Base-by-base conservation (phyloP, 2,888 invertebrate genomes). In the Epinotia brunnichana region DNA sequence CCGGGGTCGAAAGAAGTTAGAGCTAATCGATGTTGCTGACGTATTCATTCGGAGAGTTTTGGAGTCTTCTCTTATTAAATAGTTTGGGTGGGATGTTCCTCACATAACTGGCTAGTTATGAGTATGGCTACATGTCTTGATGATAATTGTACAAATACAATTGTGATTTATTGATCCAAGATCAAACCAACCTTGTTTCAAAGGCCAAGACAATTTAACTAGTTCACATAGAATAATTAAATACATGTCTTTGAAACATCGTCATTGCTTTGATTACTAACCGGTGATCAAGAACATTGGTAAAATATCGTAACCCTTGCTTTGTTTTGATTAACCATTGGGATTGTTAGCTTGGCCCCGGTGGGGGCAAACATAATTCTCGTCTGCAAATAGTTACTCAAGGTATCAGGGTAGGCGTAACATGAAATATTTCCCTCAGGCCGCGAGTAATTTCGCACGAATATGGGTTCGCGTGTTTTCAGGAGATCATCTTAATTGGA, bases 301-400 rank as follows among this genome's bases (percentile, higher is more conserved):
- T 66, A 56, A n/a, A 66, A 66, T 56, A 66, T n/a, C 44, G 17
- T 7, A 53, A 24, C 60, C 54, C 29, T 61, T 70, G 67, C 60
- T 77, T 80, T 80, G 78, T 80, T 80, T 76, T 80, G 80, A 80
- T 80, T 79, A 77, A 79, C 77, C 75, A 74, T 69, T 68, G 74
- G 69, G 74, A 76, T 77, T 77, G 78, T 79, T 77, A 77, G 76
- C 74, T 74, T 74, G 74, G 74, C 74, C 74, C 77, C 74, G 76
- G 75, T 78, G 80, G 81, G 77, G 78, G 77, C 78, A 81, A 80
- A 82, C 81, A 82, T 81, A 80, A 83, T 85, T 82, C 77, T 74
- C 53, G 24, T 73, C 19, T 48, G 73, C 73, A 73, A 73, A 72
- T 72, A 72, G 72, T 73, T 73, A 69, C 69, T 48, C 17, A 69